Evolutionary conservation across 2,113 vertebrate genomes (phyloP).

Genomic region (Calypte anna): DNA sequence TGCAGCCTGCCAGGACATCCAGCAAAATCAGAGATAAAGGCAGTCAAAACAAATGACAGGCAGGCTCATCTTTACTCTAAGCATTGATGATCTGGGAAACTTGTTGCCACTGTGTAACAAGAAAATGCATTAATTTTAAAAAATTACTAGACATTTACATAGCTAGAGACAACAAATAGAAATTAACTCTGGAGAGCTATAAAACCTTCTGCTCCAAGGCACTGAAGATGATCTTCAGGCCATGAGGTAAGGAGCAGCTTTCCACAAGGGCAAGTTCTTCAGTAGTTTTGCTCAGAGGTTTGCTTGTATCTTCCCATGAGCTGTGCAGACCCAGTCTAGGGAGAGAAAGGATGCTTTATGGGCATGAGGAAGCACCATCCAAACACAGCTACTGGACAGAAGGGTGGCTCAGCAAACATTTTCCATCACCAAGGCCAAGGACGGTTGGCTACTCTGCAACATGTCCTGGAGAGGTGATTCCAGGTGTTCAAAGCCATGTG

Average conservation of each 20-base stretch:
- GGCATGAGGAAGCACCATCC: neutral
- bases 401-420: accelerated
- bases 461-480: neutral
- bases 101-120: neutral
- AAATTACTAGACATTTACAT: neutral
- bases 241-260: neutral
- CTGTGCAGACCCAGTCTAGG: accelerated
- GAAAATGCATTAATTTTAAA: neutral
- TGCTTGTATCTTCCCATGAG: neutral
- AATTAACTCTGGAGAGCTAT: neutral
- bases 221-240: neutral
- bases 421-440: neutral
- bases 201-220: neutral
- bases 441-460: neutral
- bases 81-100: neutral
- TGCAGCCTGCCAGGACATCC: neutral
- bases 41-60: neutral
- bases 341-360: neutral
- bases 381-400: neutral
- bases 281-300: neutral
- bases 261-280: neutral
- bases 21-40: neutral
- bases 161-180: neutral
- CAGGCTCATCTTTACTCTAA: neutral
- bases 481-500: neutral